Evolutionary conservation across 2,888 invertebrate species (phyloP), one percentile per base, ranked within the genome.

Genomic region (Rapana venosa): DNA sequence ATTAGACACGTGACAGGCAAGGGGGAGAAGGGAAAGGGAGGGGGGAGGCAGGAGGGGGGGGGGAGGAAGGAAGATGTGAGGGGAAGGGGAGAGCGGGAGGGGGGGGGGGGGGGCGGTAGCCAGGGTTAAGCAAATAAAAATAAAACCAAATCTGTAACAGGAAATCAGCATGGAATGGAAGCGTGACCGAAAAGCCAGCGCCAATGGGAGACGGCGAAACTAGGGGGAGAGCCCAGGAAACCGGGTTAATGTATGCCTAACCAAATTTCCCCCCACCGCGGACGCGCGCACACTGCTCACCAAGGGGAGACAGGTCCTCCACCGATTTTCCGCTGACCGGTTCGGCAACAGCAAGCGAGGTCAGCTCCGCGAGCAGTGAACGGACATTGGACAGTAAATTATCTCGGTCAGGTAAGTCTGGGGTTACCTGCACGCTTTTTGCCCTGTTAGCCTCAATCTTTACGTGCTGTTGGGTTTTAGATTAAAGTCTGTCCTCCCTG

Each of bases 201-300:
- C 81, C 81, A 83, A 83, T 83, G 47, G 26, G 1, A 47, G 8
- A 8, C 11, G 1, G 6, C 22, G 36, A 47, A 83, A 83, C 47
- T 79, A 32, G 77, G 47, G 11, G 36, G 15, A 13, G 2, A 8
- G 17, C 20, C 81, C 36, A 26, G 36, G 47, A 47, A 83, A 83
- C 81, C 36, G 81, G 36, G 81, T 47, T 83, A 83, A 83, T 83
- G 81, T 47, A 83, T 83, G 81, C 81, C 26, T 47, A 47, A 47
- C 81, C 81, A 83, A 26, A 83, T 26, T 83, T 83, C 35, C 26
- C 26, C 35, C 35, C 79, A 17, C 20, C 35, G 35, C 20, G 81
- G 81, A 35, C 36, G 13, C 22, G 36, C 81, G 36, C 26, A 83
- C 20, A 2, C 22, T 5, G 13, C 47, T 5, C 17, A 20, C 4